phyloP scores from a whole-genome alignment of 2,888 invertebrate genomes.

The Erebia ligea region DNA sequence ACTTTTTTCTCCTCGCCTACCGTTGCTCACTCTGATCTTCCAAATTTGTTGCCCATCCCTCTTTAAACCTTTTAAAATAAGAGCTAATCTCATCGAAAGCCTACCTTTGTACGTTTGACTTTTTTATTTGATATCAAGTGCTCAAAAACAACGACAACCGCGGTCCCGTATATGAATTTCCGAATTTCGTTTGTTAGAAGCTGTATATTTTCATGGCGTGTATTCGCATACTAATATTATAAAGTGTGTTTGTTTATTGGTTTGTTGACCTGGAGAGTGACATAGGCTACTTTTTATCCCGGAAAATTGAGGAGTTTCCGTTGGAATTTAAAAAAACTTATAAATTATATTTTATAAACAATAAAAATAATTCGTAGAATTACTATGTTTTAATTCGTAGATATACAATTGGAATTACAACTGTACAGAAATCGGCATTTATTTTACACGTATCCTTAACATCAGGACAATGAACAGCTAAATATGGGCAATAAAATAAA shows the following conservation, averaged over 20 bases:
- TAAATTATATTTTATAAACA: no score
- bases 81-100: constrained; percentile 29
- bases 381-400: no score
- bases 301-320: no score
- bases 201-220: not conserved
- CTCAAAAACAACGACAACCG: not conserved
- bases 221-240: no score
- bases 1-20: constrained; percentile 18
- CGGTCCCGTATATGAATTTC: not conserved
- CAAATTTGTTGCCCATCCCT: constrained; percentile 18
- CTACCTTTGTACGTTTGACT: constrained; percentile 17
- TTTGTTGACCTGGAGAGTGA: not conserved
- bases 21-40: constrained; percentile 20
- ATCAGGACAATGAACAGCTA: constrained; percentile 18
- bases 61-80: constrained; percentile 25
- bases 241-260: not conserved
- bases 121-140: constrained; percentile 21
- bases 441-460: constrained; percentile 3
- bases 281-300: no score
- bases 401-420: no score
- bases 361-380: no score
- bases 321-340: no score
- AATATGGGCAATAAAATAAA: constrained; percentile 35
- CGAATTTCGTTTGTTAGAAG: not conserved
- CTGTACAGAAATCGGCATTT: not conserved